phyloP scores from a whole-genome alignment of 1,140 invertebrate genomes.

The Chironomus striatipennis region DNA sequence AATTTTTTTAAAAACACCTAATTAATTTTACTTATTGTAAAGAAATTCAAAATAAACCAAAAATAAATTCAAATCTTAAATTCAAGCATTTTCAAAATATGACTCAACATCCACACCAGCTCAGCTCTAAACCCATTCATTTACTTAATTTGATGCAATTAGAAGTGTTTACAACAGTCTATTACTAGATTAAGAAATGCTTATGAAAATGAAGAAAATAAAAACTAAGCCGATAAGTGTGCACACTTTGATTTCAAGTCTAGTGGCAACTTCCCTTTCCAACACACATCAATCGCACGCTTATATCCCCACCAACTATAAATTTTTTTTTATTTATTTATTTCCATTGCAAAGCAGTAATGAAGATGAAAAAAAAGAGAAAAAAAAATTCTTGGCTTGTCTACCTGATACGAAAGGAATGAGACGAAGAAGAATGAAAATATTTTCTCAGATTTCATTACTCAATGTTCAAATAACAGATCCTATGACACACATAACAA shows the following conservation, averaged over 20 bases:
- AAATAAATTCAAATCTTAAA: too few relatives aligned
- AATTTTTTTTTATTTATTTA: too few relatives aligned
- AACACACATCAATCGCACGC: not conserved
- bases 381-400: not conserved
- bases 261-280: not conserved
- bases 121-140: too few relatives aligned
- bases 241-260: not conserved
- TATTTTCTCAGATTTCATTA: not conserved
- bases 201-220: not conserved
- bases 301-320: not conserved
- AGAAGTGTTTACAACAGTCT: not conserved
- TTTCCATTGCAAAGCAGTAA: not conserved
- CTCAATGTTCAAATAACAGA: not conserved
- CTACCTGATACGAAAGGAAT: not conserved
- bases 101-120: too few relatives aligned
- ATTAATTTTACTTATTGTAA: too few relatives aligned
- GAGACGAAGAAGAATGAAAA: not conserved
- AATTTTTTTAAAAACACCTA: too few relatives aligned
- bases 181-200: not conserved
- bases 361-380: too few relatives aligned
- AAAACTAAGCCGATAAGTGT: slow-evolving; percentile 11
- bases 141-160: not conserved
- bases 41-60: too few relatives aligned
- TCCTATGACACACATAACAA: not conserved
- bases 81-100: too few relatives aligned